phyloP scores from a whole-genome alignment of 1,140 invertebrate species.

The Brachionus calyciflorus region DNA sequence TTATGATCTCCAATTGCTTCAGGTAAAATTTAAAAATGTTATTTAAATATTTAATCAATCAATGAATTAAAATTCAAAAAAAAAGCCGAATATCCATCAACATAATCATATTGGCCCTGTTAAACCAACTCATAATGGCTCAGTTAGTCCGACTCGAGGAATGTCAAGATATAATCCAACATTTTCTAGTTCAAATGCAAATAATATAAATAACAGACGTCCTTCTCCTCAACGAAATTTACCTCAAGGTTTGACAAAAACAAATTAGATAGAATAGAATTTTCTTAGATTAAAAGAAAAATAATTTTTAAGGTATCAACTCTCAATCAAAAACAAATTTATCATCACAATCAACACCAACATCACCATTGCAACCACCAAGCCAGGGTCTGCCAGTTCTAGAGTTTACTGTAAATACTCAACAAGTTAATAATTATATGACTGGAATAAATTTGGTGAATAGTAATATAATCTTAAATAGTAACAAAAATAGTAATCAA shows the following conservation, averaged over 20 bases:
- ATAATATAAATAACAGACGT: too few species aligned
- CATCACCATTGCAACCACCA: neutral
- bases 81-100: slow-evolving; percentile 41
- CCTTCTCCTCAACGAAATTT: slow-evolving; percentile 10
- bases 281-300: too few species aligned
- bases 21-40: neutral
- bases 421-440: slow-evolving; percentile 13
- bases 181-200: neutral
- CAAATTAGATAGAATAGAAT: too few species aligned
- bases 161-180: slow-evolving; percentile 25
- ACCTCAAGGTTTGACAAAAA: neutral
- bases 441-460: too few species aligned
- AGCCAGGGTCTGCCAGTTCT: neutral
- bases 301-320: too few species aligned
- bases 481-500: neutral
- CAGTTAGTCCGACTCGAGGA: slow-evolving; percentile 9
- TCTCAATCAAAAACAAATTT: neutral
- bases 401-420: slow-evolving; percentile 9
- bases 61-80: neutral
- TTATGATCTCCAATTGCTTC: slow-evolving; percentile 9
- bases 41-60: neutral
- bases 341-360: slow-evolving; percentile 32
- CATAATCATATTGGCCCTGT: slow-evolving; percentile 35
- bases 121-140: slow-evolving; percentile 2
- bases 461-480: too few species aligned